These are phyloP conservation scores for Drosophila antonietae DNA, from an alignment of 2,888 invertebrate genomes.

Conservation along the genomic window DNA sequence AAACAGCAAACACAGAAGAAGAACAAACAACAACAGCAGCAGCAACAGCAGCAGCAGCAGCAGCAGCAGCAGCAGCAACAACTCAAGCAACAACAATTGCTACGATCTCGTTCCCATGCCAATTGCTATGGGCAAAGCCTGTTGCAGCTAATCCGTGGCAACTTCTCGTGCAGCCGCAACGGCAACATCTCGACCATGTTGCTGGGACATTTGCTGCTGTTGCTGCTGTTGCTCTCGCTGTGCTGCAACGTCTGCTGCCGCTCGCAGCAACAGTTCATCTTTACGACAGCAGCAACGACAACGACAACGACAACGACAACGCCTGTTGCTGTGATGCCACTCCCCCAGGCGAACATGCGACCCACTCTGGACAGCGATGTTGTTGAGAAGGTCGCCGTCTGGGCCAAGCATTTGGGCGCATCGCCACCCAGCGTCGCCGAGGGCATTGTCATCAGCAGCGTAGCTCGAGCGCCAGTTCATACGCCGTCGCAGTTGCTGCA, in stretches of 20 bases:
- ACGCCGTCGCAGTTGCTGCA: not conserved
- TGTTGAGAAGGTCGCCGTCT: constrained; percentile 68
- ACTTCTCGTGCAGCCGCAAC: not conserved
- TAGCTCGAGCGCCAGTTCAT: constrained; percentile 17
- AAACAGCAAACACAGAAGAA: not conserved
- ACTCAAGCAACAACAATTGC: constrained; percentile 2
- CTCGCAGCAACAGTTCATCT: constrained; percentile 31
- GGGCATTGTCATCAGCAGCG: constrained; percentile 64
- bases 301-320: constrained; percentile 3
- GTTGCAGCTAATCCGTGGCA: constrained; percentile 28
- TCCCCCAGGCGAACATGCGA: constrained; percentile 37
- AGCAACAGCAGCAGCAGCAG: not conserved
- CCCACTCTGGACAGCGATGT: constrained; percentile 67
- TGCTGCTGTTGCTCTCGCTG: constrained; percentile 66
- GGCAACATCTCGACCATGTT: constrained; percentile 64
- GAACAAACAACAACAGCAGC: not conserved
- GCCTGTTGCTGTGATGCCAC: not conserved
- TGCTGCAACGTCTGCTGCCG: constrained; percentile 76
- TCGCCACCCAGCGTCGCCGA: constrained; percentile 57
- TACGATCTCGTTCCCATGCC: constrained; percentile 1
- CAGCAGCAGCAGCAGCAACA: not conserved
- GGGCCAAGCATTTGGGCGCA: constrained; percentile 68
- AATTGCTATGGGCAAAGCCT: constrained; percentile 33
- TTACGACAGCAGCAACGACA: constrained; percentile 7
- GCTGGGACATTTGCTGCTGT: constrained; percentile 57